A percentile compares a stretch with the other conserved stretches of the same genome.
These are phyloP conservation scores for Drosophila pachea DNA, from an alignment of 1,140 invertebrate species.

Conservation along the genomic window DNA sequence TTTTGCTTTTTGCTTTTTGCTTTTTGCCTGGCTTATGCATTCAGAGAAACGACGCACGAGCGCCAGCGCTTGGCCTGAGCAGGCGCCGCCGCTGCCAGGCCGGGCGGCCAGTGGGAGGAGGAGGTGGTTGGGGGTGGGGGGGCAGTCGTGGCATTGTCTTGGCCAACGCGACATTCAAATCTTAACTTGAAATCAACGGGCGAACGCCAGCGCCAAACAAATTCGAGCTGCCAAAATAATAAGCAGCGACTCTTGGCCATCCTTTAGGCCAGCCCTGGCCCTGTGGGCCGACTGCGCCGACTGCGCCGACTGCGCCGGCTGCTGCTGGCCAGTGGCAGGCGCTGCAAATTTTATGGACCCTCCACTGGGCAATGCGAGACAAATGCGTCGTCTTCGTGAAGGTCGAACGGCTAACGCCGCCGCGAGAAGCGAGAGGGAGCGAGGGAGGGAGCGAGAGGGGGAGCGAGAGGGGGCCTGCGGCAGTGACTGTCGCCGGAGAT, in stretches of 20 bases:
- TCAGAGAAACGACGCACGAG: constrained; percentile 54
- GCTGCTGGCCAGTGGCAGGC: constrained; percentile 14
- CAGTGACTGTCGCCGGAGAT: constrained; percentile 44
- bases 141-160: constrained; percentile 63
- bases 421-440: not conserved
- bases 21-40: constrained; percentile 11
- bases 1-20: not conserved
- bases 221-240: constrained; percentile 77
- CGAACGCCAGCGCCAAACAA: constrained; percentile 65
- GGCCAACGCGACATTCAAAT: constrained; percentile 71
- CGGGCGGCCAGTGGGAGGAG: not conserved
- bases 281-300: no score
- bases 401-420: constrained; percentile 53
- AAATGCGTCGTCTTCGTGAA: constrained; percentile 51
- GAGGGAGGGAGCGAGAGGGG: not conserved
- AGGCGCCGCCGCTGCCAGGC: constrained; percentile 11
- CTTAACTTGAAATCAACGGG: constrained; percentile 76
- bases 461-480: not conserved
- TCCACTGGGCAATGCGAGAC: constrained; percentile 39
- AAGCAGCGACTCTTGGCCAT: constrained; percentile 35
- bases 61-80: not conserved
- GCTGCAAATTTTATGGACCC: constrained; percentile 33
- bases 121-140: constrained; percentile 14
- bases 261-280: not conserved
- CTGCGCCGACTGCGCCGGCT: no score